Base-by-base conservation (phyloP, 2,888 invertebrate genomes). In the Acronicta aceris region DNA sequence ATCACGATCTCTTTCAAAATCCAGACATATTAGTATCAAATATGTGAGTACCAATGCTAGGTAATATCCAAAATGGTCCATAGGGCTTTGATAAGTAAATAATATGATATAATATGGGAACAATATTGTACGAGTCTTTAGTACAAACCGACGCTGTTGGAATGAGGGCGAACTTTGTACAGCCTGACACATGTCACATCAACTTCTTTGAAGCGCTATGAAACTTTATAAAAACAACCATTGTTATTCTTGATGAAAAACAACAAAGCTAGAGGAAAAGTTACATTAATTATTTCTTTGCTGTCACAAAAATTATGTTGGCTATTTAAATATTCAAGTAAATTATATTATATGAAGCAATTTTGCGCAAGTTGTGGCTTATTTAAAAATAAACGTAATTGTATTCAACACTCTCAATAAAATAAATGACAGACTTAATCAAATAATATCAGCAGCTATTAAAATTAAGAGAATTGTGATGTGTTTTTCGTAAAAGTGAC, bases 401-500 rank as follows among this genome's bases (percentile, higher is more conserved):
- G 30, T 17, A 52, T 42, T 59, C 33, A 43, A 45, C 42, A 52
- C 38, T 46, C 30, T 43, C n/a, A n/a, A 17, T 21, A 38, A 47
- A 43, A 17, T 25, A 54, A 62, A 63, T 33, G 47, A 46, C 71
- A 16, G 21, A 6, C 2, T 55, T 55, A 75, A 70, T 74, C 51
- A 55, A 49, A 70, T 64, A 41, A 55, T 52, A 69, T 55, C 49
- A 55, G 15, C 16, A 13, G 30, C 65, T 55, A 46, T 64, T 71
- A 52, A 64, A 75, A 58, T 65, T 49, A 57, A 52, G 15, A 41
- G 21, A 12, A 33, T 53, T 10, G 48, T 41, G 65, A 76, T 75
- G 30, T 71, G 15, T 75, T 75, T 71, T 74, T 47, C n/a, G 74
- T 71, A 42, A 64, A 58, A 41, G 51, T 63, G 51, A 43, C 50